Evolutionary conservation across 1,140 invertebrate genomes (phyloP).

Genomic region (Danaus plexippus): DNA sequence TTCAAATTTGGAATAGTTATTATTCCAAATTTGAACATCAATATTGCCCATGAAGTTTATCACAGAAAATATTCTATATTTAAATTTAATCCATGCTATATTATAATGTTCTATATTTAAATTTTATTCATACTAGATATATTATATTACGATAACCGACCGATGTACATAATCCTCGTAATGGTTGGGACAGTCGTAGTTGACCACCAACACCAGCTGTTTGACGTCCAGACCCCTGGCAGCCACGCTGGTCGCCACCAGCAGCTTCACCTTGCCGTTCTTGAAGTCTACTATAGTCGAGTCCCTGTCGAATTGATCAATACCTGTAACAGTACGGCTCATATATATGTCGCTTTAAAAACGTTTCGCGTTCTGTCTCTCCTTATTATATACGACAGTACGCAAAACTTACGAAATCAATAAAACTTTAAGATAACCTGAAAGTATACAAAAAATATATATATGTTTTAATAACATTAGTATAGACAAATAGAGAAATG

Average conservation of each 20-base stretch:
- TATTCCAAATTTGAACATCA: too few species aligned
- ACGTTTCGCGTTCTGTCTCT: constrained; percentile 9
- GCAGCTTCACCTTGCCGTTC: constrained; percentile 86
- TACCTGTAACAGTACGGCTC: constrained; percentile 73
- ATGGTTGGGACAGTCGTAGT: constrained; percentile 99
- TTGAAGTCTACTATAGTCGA: constrained; percentile 99
- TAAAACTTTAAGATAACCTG: too few species aligned
- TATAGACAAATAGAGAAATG: too few species aligned
- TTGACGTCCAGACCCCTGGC: constrained; percentile 98
- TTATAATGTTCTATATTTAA: too few species aligned
- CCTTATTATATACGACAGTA: constrained; percentile 8
- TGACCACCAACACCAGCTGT: constrained; percentile 97
- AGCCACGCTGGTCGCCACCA: constrained; percentile 96
- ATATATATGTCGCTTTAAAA: constrained; percentile 43
- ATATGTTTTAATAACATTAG: too few species aligned
- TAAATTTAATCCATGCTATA: too few species aligned
- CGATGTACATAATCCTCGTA: constrained; percentile 99
- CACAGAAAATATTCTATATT: too few species aligned
- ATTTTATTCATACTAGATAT: too few species aligned
- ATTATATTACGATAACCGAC: constrained; percentile 26
- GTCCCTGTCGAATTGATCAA: constrained; percentile 99
- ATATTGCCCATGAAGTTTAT: too few species aligned
- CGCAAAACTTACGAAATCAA: constrained; percentile 2
- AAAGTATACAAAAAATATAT: too few species aligned
- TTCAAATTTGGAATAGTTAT: too few species aligned